phyloP scores from a whole-genome alignment of 1,140 invertebrate species.

The Planococcus citri region DNA sequence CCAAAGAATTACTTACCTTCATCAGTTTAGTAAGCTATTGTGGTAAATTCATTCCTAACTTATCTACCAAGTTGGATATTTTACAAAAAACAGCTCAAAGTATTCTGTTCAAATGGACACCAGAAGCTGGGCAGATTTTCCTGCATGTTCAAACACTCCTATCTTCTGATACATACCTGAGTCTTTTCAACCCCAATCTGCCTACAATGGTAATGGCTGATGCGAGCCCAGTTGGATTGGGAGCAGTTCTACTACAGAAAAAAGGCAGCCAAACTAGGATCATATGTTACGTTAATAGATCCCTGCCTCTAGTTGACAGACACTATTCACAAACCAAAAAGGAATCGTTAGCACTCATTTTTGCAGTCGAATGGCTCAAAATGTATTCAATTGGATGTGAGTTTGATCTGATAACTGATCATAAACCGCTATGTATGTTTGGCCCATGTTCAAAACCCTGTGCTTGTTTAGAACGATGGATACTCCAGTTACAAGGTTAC shows the following conservation, averaged over 20 bases:
- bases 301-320: slow-evolving; percentile 21
- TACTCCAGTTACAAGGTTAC: not conserved
- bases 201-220: not conserved
- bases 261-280: not conserved
- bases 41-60: not conserved
- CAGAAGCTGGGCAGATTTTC: no score
- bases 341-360: slow-evolving; percentile 35
- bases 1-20: no score
- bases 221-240: not conserved
- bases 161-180: not conserved
- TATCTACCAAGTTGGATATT: not conserved
- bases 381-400: slow-evolving; percentile 23
- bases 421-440: slow-evolving; percentile 24
- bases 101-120: not conserved
- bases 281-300: slow-evolving; percentile 27
- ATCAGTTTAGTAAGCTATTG: no score
- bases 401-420: slow-evolving; percentile 16
- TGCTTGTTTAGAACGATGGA: slow-evolving; percentile 26
- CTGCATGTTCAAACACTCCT: not conserved
- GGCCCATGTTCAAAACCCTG: slow-evolving; percentile 27
- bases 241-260: not conserved
- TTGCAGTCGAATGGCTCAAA: slow-evolving; percentile 34
- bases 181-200: not conserved
- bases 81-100: not conserved
- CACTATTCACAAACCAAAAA: slow-evolving; percentile 37